Evolutionary conservation across 2,888 invertebrate genomes (phyloP), one percentile per base, ranked within the genome.

Genomic region (Myopa tessellatipennis): DNA sequence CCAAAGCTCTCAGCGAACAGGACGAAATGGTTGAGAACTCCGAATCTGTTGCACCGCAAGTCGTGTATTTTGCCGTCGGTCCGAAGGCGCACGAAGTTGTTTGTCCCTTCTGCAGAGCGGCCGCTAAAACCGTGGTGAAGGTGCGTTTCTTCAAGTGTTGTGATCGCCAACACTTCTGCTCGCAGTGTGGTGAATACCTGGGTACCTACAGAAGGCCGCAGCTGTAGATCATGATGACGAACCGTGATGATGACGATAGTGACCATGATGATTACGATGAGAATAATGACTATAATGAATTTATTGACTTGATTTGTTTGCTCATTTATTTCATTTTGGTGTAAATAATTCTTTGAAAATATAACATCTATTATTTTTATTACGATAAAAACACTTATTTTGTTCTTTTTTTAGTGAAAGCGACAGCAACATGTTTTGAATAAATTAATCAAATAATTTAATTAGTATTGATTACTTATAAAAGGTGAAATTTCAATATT

Each of bases 171-270:
- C 88, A 88, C 72, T 87, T 86, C 77, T 88, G 88, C 65, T 84
- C 87, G 18, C 83, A 84, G 52, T 88, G 88, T 70, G 88, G 88
- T 58, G 88, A 87, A 79, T 88, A 88, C 80, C 81, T 88, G 80
- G 88, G 88, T 63, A 85, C 87, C 45, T 88, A 85, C 77, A 83
- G 85, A n/a, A 82, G 88, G 38, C 88, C 88, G 10, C 87, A 88
- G 77, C 82, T 88, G 50, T 88, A 83, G 63, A 61, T 1, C 4
- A 26, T 34, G 26, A 18, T 10, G 45, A 45, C 10, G 45, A 8
- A 16, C 1, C n/a, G 4, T 10, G 45, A 45, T 45, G 10, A 45
- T 45, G 6, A 45, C 3, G 45, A 45, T 8, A 26, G 26, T 26
- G 26, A 26, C 26, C 26, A 26, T 26, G 45, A 45, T 45, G 45